Evolutionary conservation across 2,113 vertebrate genomes (phyloP).

Genomic region (Sander vitreus): DNA sequence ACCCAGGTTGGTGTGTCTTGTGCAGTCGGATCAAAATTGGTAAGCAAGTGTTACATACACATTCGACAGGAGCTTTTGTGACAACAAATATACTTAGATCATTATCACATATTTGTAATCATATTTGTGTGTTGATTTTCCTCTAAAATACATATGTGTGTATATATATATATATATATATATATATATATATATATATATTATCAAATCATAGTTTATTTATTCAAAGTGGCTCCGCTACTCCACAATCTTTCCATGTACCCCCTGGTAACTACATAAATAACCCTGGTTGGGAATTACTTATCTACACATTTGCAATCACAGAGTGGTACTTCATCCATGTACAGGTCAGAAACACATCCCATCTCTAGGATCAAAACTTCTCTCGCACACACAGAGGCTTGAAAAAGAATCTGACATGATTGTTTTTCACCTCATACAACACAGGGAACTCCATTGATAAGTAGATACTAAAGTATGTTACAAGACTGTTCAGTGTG

Average conservation of each 20-base stretch:
- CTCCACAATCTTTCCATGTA: no score
- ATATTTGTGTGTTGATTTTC: not conserved
- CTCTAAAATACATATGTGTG: not conserved
- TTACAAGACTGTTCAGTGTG: not conserved
- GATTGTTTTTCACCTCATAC: not conserved
- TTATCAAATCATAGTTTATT: no score
- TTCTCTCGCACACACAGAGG: not conserved
- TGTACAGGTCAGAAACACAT: not conserved
- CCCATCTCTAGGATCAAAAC: not conserved
- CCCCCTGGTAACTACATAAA: not conserved
- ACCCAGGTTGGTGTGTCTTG: not conserved
- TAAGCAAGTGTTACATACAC: not conserved
- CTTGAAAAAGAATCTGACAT: not conserved
- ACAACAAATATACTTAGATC: not conserved
- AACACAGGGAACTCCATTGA: not conserved
- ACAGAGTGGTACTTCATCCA: not conserved
- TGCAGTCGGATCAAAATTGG: not conserved
- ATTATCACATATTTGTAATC: not conserved
- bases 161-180: no score
- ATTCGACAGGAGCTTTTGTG: not conserved
- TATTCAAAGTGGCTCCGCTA: no score
- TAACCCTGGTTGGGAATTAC: not conserved
- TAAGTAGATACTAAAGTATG: not conserved
- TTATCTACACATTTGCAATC: not conserved
- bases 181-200: no score